Percentiles rank a stretch among this genome's conserved stretches.
These are phyloP conservation scores for Hypomecis punctinalis DNA, from an alignment of 2,888 invertebrate genomes.

Conservation along the genomic window DNA sequence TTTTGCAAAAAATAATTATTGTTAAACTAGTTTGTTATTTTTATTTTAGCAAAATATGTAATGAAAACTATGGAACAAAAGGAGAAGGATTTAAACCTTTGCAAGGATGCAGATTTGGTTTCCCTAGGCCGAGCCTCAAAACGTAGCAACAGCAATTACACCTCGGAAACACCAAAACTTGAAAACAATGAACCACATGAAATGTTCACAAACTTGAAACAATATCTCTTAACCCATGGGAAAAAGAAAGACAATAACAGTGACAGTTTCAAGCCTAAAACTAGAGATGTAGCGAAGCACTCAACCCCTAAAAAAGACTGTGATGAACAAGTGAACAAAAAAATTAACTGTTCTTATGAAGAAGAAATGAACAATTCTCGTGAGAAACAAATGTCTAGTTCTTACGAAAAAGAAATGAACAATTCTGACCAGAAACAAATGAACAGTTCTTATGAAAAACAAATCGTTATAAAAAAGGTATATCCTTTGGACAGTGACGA, in stretches of 20 bases:
- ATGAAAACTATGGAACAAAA: constrained; percentile 13
- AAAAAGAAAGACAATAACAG: constrained; percentile 1
- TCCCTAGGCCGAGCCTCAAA: constrained; percentile 16
- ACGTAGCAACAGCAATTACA: not conserved
- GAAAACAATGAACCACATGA: not conserved
- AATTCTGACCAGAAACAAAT: too few relatives aligned
- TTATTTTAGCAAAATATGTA: not conserved
- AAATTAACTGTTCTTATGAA: not conserved
- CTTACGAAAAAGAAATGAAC: too few relatives aligned
- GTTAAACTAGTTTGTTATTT: too few relatives aligned
- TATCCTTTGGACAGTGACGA: not conserved
- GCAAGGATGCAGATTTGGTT: constrained; percentile 19
- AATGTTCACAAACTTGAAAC: constrained; percentile 3
- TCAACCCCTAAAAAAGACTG: not conserved
- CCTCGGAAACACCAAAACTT: not conserved
- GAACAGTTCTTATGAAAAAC: not conserved
- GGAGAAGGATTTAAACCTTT: constrained; percentile 18
- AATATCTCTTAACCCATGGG: constrained; percentile 10
- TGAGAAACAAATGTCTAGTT: too few relatives aligned
- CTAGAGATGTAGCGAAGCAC: not conserved
- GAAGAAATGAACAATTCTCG: too few relatives aligned
- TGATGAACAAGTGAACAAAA: not conserved
- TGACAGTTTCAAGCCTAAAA: not conserved
- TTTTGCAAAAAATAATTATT: not conserved
- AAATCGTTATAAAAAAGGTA: not conserved